Evolutionary conservation across 2,113 vertebrate genomes (phyloP), one percentile per base, ranked within the genome.

Genomic region (Antechinus flavipes): DNA sequence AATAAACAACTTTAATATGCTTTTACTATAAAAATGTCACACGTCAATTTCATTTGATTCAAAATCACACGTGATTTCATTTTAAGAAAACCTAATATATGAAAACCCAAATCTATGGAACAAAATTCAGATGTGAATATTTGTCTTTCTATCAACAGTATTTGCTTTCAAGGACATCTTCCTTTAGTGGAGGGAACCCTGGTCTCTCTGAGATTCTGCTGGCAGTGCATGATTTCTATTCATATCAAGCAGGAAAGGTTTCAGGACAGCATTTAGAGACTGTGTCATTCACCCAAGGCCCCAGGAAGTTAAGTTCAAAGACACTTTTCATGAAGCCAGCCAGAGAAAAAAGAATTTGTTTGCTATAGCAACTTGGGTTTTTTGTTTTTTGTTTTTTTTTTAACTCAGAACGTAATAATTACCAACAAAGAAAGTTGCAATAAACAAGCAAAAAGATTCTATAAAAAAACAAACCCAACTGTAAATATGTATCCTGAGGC

Each of bases 11-110:
- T 96, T 95, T 89, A 89, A 96, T 92, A 96, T 91, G 92, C 94
- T 47, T 95, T 94, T 89, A 95, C 91, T 92, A 93, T 95, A 91
- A 96, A 93, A 95, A 92, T 55, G 92, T 3, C 91, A 56, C 50
- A 89, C 35, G 95, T 55, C 8, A 94, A 91, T 53, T 94, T 61
- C 23, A 89, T 58, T 52, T 14, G 49, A 7, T 49, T 49, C 49
- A 49, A 49, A 49, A 49, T 49, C 49, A 49, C 49, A 49, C 49
- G 49, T 49, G 94, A 91, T 53, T 94, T 61, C 23, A 89, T 58
- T 52, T 14, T 10, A 49, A 93, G 94, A 94, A 93, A 90, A 93
- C 24, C 10, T 93, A 91, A 27, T 91, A 94, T 90, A 93, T 94
- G 56, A 96, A 52, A 96, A 93, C 0, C 0, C 19, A 42, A n/a